phyloP scores from a whole-genome alignment of 1,140 invertebrate species.

The Homarus americanus region DNA sequence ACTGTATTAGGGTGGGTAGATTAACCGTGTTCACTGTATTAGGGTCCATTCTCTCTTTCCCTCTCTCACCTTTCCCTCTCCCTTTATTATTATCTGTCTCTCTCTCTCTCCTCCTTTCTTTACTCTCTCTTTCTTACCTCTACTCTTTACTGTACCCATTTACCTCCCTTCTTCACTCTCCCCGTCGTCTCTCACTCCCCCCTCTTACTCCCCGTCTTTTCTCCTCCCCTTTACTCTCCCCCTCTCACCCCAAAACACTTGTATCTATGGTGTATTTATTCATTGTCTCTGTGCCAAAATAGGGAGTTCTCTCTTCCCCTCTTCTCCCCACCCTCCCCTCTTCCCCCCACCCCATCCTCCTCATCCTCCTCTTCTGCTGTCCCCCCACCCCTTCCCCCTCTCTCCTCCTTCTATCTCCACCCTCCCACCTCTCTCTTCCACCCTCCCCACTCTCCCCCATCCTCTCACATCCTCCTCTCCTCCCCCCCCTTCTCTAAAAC shows the following conservation, averaged over 20 bases:
- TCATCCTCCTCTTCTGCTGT: no score
- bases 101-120: neutral
- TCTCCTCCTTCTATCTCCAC: neutral
- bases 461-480: neutral
- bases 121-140: neutral
- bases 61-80: neutral
- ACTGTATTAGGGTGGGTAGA: no score
- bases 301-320: neutral
- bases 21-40: no score
- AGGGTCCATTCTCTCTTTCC: neutral
- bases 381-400: neutral
- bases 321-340: no score
- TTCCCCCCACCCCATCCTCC: no score
- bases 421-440: neutral
- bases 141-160: neutral
- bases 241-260: no score
- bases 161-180: no score
- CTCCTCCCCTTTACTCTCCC: neutral
- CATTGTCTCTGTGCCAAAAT: no score
- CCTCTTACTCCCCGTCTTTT: neutral
- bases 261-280: no score
- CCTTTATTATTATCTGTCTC: no score
- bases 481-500: neutral
- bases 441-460: neutral
- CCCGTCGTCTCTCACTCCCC: neutral